Conservation (phyloP, 2,113 vertebrate species). For the Heteronetta atricapilla region DNA sequence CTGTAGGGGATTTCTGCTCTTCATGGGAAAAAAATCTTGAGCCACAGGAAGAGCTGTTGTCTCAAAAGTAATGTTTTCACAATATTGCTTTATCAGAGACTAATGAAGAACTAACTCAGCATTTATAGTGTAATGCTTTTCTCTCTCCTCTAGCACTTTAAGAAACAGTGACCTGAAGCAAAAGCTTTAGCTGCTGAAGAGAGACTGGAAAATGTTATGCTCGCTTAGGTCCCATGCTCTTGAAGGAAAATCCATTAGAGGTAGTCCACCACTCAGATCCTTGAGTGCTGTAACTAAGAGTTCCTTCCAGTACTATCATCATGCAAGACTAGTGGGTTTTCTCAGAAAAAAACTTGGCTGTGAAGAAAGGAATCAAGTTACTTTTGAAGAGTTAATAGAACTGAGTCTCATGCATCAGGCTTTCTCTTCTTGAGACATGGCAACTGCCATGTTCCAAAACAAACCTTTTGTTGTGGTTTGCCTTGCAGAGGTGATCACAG, state of each 20-base stretch:
- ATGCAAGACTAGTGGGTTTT: neutral
- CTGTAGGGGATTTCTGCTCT: neutral
- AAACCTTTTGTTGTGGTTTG: neutral
- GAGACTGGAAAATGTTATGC: neutral
- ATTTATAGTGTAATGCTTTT: neutral
- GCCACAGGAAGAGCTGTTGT: neutral
- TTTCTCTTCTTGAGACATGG: neutral
- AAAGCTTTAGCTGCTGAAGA: neutral
- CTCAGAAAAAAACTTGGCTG: neutral
- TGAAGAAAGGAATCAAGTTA: neutral
- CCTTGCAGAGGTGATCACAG: neutral
- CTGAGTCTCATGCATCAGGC: neutral
- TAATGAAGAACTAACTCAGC: neutral
- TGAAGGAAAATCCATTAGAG: neutral
- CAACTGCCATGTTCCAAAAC: neutral
- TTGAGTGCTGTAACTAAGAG: accelerated
- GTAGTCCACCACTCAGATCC: neutral
- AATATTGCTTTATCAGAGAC: neutral
- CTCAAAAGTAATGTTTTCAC: neutral
- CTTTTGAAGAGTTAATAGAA: neutral
- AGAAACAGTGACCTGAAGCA: neutral
- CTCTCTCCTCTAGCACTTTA: neutral
- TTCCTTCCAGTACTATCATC: neutral
- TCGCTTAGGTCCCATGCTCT: neutral
- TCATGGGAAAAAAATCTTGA: neutral